phyloP scores from a whole-genome alignment of 2,113 vertebrate genomes.

The Vireo altiloquus region DNA sequence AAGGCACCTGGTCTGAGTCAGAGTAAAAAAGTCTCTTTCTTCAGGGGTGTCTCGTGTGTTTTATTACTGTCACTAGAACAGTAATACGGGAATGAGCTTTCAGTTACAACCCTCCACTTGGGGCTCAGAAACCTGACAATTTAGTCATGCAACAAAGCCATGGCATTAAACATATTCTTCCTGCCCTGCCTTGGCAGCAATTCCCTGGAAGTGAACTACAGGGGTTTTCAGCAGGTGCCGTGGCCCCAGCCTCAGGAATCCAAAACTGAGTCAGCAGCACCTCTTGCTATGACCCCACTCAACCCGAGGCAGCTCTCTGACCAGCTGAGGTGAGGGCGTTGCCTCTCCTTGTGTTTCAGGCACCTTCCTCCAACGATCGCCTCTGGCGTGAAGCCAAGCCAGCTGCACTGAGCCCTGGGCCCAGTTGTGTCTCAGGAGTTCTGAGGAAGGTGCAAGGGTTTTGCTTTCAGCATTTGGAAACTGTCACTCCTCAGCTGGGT shows the following conservation, averaged over 20 bases:
- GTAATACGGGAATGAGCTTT: background rate
- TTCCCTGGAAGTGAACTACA: background rate
- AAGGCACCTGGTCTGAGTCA: background rate
- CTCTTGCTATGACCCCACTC: background rate
- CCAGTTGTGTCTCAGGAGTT: background rate
- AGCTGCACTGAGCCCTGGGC: background rate
- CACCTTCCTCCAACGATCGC: background rate
- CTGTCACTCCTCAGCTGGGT: background rate
- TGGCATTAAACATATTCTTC: background rate
- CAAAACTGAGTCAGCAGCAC: background rate
- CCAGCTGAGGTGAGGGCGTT: background rate
- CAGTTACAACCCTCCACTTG: background rate
- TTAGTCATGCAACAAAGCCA: background rate
- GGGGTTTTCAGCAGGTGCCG: background rate
- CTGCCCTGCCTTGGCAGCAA: background rate
- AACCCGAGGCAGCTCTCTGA: accelerated
- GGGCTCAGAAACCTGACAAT: background rate
- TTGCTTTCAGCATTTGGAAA: background rate
- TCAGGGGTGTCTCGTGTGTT: background rate
- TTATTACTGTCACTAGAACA: background rate
- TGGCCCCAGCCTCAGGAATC: background rate
- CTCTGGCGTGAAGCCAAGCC: accelerated
- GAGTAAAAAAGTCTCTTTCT: background rate
- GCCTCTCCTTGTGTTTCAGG: background rate
- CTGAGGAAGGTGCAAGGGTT: background rate